These are phyloP conservation scores for Hyaena hyaena DNA, from an alignment of 2,113 vertebrate species.

Conservation along the genomic window DNA sequence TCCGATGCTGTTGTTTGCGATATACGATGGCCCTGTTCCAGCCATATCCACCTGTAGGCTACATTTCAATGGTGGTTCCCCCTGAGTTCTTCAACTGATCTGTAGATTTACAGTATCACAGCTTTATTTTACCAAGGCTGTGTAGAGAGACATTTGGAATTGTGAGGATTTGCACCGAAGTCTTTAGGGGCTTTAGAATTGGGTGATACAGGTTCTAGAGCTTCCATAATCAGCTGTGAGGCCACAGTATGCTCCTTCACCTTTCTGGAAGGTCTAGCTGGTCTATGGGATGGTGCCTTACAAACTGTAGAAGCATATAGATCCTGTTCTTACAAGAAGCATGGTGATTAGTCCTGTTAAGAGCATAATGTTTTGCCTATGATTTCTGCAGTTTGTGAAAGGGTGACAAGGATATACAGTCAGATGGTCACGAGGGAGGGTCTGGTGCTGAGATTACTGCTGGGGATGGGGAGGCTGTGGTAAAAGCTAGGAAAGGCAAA, in stretches of 20 bases:
- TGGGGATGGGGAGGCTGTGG: neutral
- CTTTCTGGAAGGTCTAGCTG: neutral
- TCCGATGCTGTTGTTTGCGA: neutral
- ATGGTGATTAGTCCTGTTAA: neutral
- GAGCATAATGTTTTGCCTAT: neutral
- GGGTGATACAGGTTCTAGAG: neutral
- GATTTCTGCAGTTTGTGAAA: constrained; percentile 1
- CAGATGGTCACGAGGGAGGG: neutral
- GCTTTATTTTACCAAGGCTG: neutral
- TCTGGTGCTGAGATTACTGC: neutral
- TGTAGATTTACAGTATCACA: neutral
- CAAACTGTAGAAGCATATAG: neutral
- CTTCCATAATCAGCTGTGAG: neutral
- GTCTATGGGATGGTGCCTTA: neutral
- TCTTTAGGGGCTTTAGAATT: neutral
- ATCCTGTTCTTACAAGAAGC: neutral
- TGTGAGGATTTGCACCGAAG: neutral
- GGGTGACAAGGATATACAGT: neutral
- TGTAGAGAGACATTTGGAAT: neutral
- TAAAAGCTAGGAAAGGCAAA: constrained; percentile 28
- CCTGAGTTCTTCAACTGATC: neutral
- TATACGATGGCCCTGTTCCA: neutral
- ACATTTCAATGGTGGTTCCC: neutral
- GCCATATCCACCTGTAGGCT: neutral
- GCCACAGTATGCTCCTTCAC: neutral